A percentile compares a stretch with the other conserved stretches of the same genome.
Evolutionary conservation across 2,888 invertebrate species (phyloP).

Genomic region (Trichogramma evanescens): DNA sequence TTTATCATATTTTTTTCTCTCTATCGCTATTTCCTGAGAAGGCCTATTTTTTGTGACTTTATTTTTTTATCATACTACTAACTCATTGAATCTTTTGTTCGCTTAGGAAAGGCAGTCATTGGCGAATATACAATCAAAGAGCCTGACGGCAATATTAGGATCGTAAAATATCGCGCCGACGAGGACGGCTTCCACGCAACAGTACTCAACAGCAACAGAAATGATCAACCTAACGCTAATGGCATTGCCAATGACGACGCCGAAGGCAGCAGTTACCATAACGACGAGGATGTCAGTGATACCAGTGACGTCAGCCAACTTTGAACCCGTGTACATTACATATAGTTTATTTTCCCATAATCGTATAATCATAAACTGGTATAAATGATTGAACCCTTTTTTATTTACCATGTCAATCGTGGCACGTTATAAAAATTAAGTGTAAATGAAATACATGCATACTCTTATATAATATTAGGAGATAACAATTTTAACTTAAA

Average conservation of each 20-base stretch:
- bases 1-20: too few species aligned
- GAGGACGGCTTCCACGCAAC: constrained; percentile 58
- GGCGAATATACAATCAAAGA: constrained; percentile 62
- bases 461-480: too few species aligned
- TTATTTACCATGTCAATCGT: too few species aligned
- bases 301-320: constrained; percentile 11
- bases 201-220: constrained; percentile 41
- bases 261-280: background rate
- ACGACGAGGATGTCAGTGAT: background rate
- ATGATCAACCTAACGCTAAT: constrained; percentile 18
- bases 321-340: background rate
- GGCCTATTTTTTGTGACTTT: too few species aligned
- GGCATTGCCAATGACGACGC: background rate
- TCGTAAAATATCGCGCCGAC: constrained; percentile 61
- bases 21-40: too few species aligned
- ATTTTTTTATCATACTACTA: too few species aligned
- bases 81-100: too few species aligned
- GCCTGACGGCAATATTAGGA: constrained; percentile 59
- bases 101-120: constrained; percentile 61
- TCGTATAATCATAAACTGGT: too few species aligned
- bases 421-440: too few species aligned
- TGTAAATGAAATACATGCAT: too few species aligned
- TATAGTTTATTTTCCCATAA: background rate
- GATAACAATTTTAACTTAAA: too few species aligned
- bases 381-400: too few species aligned